Base-by-base conservation (phyloP, 2,113 vertebrate genomes). In the Coreoperca whiteheadi region DNA sequence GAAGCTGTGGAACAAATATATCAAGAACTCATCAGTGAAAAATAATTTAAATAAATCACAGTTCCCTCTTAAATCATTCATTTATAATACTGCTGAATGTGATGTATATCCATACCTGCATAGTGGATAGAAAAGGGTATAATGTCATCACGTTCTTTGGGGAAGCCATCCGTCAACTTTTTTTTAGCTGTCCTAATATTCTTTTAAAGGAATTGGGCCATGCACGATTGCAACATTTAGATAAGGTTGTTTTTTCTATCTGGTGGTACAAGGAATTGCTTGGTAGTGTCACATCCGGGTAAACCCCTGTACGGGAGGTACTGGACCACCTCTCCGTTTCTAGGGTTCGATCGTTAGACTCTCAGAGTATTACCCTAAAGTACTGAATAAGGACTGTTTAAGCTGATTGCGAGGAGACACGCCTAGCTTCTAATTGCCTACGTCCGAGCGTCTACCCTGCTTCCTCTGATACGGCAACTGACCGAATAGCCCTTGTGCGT, bases 11-110 rank as follows among this genome's bases (percentile, higher is more conserved):
- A 73, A 51, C 23, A 73, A 3, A 70, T 32, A 3, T 67, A 32
- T 59, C 34, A 56, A 54, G 53, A 34, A 65, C 18, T 30, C 16
- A 25, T 34, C 74, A 8, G 46, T 71, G 43, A 23, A 77, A 76
- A 57, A 67, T 51, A 46, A 41, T 71, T 57, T 5, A 60, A 16
- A 63, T 4, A 59, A 16, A 70, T 0, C 48, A 67, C 23, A 18
- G 4, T 25, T 61, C 2, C 16, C 11, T 67, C 20, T 61, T 34
- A 54, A 56, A 85, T 43, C 14, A 23, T 57, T 34, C 15, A 39
- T 70, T 51, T 30, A 41, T 7, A 21, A 0, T 51, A 8, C 10
- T 37, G 20, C 32, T 57, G 25, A 65, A 41, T 82, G 15, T 46
- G 51, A 48, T 48, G 21, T 37, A 73, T 11, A 14, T 28, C n/a